Evolutionary conservation across 2,888 invertebrate species (phyloP).

Genomic region (Cheilosia grossa): DNA sequence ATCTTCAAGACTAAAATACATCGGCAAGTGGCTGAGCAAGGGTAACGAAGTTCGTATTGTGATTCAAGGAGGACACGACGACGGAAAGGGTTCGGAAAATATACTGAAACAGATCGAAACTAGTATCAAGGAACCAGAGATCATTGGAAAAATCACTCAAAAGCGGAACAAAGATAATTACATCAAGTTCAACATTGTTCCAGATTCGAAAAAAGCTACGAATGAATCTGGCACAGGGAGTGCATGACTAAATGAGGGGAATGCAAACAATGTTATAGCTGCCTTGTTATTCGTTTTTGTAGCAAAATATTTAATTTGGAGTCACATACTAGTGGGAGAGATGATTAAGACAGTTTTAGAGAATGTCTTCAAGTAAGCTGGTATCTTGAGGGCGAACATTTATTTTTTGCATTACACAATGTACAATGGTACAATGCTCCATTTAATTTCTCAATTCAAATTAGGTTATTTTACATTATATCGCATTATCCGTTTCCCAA

Average conservation of each 20-base stretch:
- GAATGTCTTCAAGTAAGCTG: slow-evolving; percentile 25
- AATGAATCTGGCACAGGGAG: not conserved
- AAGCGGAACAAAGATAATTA: slow-evolving; percentile 86
- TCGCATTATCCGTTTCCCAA: too few relatives aligned
- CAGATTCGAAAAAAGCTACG: not conserved
- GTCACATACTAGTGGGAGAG: not conserved
- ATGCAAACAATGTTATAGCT: slow-evolving; percentile 32
- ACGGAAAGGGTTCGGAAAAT: slow-evolving; percentile 82
- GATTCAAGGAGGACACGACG: slow-evolving; percentile 78
- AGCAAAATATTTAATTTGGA: slow-evolving; percentile 57
- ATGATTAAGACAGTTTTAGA: slow-evolving; percentile 36
- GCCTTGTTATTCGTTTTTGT: slow-evolving; percentile 30
- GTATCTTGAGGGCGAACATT: not conserved
- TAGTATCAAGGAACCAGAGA: slow-evolving; percentile 83
- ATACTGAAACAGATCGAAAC: slow-evolving; percentile 85
- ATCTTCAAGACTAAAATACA: slow-evolving; percentile 86
- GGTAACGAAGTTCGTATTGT: slow-evolving; percentile 85
- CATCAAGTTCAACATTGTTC: slow-evolving; percentile 86
- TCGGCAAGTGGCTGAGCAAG: slow-evolving; percentile 87
- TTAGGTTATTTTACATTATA: too few relatives aligned
- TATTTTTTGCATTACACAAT: not conserved
- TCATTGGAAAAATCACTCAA: slow-evolving; percentile 85
- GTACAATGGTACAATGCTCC: too few relatives aligned
- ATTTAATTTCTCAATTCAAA: too few relatives aligned
- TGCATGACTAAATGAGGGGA: slow-evolving; percentile 48